Evolutionary conservation across 23 tunicate genomes (phyloP), one percentile per base, ranked within the genome.

Genomic region (Botrylloides violaceus): DNA sequence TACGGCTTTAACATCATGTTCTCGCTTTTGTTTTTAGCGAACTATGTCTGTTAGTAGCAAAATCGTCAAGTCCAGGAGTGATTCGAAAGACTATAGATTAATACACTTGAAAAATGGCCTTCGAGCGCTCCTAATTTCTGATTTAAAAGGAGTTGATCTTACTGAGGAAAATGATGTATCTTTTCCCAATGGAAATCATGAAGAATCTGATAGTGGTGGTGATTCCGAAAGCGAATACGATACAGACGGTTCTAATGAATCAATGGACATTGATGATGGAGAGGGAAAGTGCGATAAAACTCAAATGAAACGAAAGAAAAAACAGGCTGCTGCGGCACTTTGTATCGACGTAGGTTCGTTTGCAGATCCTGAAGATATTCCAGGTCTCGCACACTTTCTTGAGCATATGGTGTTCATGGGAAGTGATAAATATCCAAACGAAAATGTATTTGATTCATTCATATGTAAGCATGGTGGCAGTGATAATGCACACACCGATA

Each of bases 391-490:
- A 3, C 99, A 95, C 58, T 95, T 95, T 56, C 66, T 79, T 3
- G 99, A 95, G 55, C 99, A 95, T 58, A 95, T 95, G 99, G 80
- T 95, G 28, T 95, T 95, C 55, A 87, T 95, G 94, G 99, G 99
- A 29, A 87, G 79, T 24, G 77, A 92, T 32, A 72, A 71, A 66
- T 95, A 87, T 66, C 95, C 99, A 7, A 72, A 95, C 65, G 99
- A 95, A 63, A 80, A 95, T 76, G 31, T 70, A 36, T 83, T 91
- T 71, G 91, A 91, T 76, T 34, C 77, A 1, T 91, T 91, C 61
- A 76, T 91, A 22, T 43, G 59, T 26, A 38, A 59, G 2, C 84
- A 83, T 64, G 84, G 86, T 1, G 98, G 98, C 35, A 55, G 38
- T 49, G 85, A 79, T 53, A 91, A 91, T 79, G 98, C 98, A 9